Base-by-base conservation (phyloP, 2,797 vertebrate genomes). In the Muraenolepis orangiensis region DNA sequence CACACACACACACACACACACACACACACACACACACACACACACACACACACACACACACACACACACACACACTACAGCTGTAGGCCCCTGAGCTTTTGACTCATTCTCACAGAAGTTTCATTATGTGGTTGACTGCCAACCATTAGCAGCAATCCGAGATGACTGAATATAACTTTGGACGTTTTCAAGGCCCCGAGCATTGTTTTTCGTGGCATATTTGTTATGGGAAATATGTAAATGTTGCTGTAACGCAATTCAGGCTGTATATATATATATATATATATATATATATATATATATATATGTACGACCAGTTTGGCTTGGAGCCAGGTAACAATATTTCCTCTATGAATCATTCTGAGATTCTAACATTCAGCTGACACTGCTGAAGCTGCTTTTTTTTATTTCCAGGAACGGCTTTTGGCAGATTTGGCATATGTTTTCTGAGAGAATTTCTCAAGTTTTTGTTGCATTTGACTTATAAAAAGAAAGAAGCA, bases 21-120 rank as follows among this genome's bases (percentile, higher is more conserved):
- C n/a, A n/a, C n/a, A n/a, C n/a, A n/a, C n/a, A n/a, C n/a, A n/a
- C n/a, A n/a, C n/a, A n/a, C n/a, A n/a, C n/a, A n/a, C n/a, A n/a
- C n/a, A n/a, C n/a, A n/a, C n/a, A n/a, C n/a, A n/a, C n/a, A n/a
- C n/a, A n/a, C n/a, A n/a, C n/a, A n/a, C n/a, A n/a, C n/a, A n/a
- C n/a, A n/a, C n/a, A n/a, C n/a, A n/a, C n/a, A n/a, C n/a, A n/a
- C n/a, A n/a, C n/a, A n/a, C n/a, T n/a, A n/a, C 23, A 72, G 29
- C 71, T 66, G 75, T 31, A 66, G 72, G 72, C 61, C 31, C n/a
- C 74, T 61, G 66, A 84, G 73, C 72, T 74, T 70, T 66, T 88
- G 81, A 87, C 76, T 78, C 75, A 77, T 71, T 67, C 30, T 12
- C 57, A 26, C 23, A 26, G 57, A 26, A 64, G n/a, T n/a, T 64